Evolutionary conservation across 2,888 invertebrate genomes (phyloP).

Genomic region (Pristionchus mayeri): DNA sequence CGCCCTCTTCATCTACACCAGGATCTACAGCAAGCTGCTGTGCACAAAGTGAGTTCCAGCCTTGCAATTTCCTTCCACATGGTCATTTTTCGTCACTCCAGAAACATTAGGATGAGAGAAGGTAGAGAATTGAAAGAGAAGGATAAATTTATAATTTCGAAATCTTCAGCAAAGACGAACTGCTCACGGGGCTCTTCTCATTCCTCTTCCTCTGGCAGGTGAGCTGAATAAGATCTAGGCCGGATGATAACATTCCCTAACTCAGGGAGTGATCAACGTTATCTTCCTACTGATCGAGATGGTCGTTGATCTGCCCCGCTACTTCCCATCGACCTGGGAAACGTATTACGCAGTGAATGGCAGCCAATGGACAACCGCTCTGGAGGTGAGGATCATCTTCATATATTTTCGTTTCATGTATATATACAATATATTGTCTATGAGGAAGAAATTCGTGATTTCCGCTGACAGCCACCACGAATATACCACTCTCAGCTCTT

Average conservation of each 20-base stretch:
- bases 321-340: not conserved
- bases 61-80: too few species aligned
- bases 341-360: not conserved
- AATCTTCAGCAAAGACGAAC: slow-evolving; percentile 31
- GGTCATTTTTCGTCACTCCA: too few species aligned
- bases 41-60: too few species aligned
- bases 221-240: too few species aligned
- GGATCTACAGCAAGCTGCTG: too few species aligned
- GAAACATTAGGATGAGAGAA: too few species aligned
- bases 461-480: not conserved
- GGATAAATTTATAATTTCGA: too few species aligned
- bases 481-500: not conserved
- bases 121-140: too few species aligned
- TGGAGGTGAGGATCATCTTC: not conserved
- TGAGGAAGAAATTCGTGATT: too few species aligned
- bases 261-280: not conserved
- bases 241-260: not conserved
- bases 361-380: not conserved
- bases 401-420: too few species aligned
- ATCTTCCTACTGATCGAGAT: not conserved
- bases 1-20: too few species aligned
- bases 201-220: slow-evolving; percentile 1
- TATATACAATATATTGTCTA: too few species aligned
- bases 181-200: slow-evolving; percentile 3
- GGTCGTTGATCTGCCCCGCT: not conserved